Conservation (phyloP, 1,140 invertebrate species). For the Drosophila orosa region DNA sequence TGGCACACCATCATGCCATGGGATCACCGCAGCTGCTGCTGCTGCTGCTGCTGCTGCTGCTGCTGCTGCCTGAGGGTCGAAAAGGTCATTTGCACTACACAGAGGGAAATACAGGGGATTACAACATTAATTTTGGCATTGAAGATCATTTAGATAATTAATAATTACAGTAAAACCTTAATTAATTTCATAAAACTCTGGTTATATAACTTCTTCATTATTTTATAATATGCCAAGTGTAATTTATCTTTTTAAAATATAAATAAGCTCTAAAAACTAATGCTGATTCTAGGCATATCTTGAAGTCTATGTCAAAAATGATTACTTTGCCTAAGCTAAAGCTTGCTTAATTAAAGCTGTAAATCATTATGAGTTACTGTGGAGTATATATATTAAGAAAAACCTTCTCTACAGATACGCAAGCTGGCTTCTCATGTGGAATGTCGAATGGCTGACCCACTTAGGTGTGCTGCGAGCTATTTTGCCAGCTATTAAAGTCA, state of each 20-base stretch:
- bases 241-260: neutral
- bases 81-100: slow-evolving; percentile 24
- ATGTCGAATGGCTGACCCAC: slow-evolving; percentile 17
- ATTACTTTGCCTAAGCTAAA: neutral
- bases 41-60: neutral
- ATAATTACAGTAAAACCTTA: too few species aligned
- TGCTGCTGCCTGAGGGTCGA: slow-evolving; percentile 13
- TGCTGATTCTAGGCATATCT: too few species aligned
- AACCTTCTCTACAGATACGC: slow-evolving; percentile 2
- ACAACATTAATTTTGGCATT: neutral
- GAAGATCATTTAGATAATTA: neutral
- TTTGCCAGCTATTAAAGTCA: slow-evolving; percentile 10
- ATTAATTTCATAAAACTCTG: too few species aligned
- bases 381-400: slow-evolving; percentile 4
- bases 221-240: neutral
- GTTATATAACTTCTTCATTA: neutral
- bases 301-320: neutral
- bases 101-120: neutral
- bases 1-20: slow-evolving; percentile 15
- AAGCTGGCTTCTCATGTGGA: slow-evolving; percentile 2
- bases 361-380: neutral
- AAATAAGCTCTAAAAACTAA: neutral
- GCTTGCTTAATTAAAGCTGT: neutral
- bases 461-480: slow-evolving; percentile 7
- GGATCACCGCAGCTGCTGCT: slow-evolving; percentile 1